Evolutionary conservation across 1,140 invertebrate species (phyloP).

Genomic region (Tetraneura akinire): DNA sequence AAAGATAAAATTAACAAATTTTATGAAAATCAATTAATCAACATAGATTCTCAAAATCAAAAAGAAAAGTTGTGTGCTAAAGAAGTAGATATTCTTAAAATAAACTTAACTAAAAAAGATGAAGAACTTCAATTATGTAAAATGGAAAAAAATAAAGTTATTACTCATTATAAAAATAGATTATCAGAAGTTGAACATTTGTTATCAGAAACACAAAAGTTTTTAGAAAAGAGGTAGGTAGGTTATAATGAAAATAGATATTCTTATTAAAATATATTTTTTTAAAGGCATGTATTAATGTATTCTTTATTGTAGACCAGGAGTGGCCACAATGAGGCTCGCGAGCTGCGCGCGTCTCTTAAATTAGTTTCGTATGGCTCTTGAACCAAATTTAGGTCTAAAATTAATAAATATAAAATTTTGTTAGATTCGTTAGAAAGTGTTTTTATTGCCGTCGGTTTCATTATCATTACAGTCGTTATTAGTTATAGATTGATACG

Average conservation of each 20-base stretch:
- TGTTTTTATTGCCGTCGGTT: too few relatives aligned
- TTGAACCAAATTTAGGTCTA: too few relatives aligned
- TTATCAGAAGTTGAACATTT: neutral
- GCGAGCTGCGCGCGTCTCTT: neutral
- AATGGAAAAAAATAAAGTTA: neutral
- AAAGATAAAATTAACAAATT: conserved; percentile 12
- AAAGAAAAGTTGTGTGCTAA: neutral
- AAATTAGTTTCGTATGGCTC: too few relatives aligned
- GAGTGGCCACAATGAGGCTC: neutral
- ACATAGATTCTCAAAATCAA: neutral
- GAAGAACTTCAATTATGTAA: neutral
- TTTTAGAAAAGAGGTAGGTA: neutral
- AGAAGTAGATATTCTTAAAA: conserved; percentile 10
- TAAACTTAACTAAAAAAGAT: neutral
- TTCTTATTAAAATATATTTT: neutral
- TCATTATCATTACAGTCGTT: too few relatives aligned
- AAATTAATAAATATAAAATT: too few relatives aligned
- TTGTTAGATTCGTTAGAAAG: too few relatives aligned
- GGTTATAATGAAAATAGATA: neutral
- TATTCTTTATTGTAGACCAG: neutral
- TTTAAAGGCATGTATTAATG: neutral
- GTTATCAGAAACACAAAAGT: neutral
- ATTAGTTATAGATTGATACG: too few relatives aligned
- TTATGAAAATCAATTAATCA: neutral
- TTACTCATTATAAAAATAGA: neutral